A percentile compares a stretch with the other conserved stretches of the same genome.
Evolutionary conservation across 2,888 invertebrate species (phyloP).

Genomic region (Tetranychus piercei): DNA sequence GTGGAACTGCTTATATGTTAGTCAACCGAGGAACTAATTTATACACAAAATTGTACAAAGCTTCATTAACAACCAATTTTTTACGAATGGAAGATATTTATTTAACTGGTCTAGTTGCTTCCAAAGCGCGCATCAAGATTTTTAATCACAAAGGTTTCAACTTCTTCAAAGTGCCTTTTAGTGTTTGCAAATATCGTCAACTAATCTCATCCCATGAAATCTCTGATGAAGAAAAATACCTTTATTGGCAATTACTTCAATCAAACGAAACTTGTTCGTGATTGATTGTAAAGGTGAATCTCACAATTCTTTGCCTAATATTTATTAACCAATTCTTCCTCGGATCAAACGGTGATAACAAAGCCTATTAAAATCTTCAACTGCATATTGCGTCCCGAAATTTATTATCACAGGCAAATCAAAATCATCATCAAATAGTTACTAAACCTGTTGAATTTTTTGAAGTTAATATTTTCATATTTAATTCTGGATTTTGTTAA

Average conservation of each 20-base stretch:
- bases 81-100: slow-evolving; percentile 29
- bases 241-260: neutral
- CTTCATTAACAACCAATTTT: slow-evolving; percentile 14
- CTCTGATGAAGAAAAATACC: neutral
- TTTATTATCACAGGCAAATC: too few relatives aligned
- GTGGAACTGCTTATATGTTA: slow-evolving; percentile 28
- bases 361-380: too few relatives aligned
- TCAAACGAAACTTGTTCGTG: neutral
- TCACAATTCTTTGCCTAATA: too few relatives aligned
- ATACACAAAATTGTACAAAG: neutral
- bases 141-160: neutral
- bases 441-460: too few relatives aligned
- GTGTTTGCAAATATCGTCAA: neutral
- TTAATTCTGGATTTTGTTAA: too few relatives aligned
- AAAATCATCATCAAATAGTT: too few relatives aligned
- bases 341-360: neutral
- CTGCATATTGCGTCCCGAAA: too few relatives aligned
- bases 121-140: slow-evolving; percentile 22
- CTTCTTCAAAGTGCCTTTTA: neutral
- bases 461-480: too few relatives aligned
- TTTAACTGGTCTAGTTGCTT: slow-evolving; percentile 28
- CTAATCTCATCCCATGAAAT: neutral
- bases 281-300: too few relatives aligned
- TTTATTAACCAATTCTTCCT: neutral
- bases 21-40: neutral